Conservation (phyloP, 1,140 invertebrate species). For the Neotoxoptera formosana region DNA sequence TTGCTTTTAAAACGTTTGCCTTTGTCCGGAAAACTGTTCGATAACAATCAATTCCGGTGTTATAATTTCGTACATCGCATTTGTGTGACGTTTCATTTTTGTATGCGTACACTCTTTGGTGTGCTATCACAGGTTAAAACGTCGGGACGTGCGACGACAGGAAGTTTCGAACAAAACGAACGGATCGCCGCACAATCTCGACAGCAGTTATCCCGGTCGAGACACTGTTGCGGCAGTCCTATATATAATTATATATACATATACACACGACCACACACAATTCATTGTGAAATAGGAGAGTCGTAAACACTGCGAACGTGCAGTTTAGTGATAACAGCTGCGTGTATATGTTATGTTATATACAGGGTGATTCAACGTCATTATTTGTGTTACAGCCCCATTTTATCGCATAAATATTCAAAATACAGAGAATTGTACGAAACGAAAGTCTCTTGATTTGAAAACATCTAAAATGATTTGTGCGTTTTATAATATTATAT, state of each 20-base stretch:
- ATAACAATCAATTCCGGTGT: not conserved
- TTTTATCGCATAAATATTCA: too few species aligned
- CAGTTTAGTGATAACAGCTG: not conserved
- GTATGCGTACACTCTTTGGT: not conserved
- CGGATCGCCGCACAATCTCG: not conserved
- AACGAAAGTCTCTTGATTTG: too few species aligned
- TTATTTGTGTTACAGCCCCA: too few species aligned
- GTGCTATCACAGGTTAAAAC: not conserved
- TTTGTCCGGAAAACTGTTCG: not conserved
- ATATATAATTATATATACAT: not conserved
- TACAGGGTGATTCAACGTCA: too few species aligned
- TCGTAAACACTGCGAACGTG: not conserved
- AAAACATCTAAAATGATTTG: too few species aligned
- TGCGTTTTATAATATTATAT: too few species aligned
- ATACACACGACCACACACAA: not conserved
- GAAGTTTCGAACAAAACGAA: not conserved
- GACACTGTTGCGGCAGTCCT: not conserved
- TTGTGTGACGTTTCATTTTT: too few species aligned
- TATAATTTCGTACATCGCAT: too few species aligned
- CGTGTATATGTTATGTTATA: not conserved
- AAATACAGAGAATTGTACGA: too few species aligned
- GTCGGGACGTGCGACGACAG: not conserved
- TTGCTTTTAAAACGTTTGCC: not conserved
- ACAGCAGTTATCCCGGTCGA: not conserved
- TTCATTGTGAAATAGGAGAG: not conserved